Conservation (phyloP, 2,888 invertebrate genomes). For the Ornithoptera priamus region DNA sequence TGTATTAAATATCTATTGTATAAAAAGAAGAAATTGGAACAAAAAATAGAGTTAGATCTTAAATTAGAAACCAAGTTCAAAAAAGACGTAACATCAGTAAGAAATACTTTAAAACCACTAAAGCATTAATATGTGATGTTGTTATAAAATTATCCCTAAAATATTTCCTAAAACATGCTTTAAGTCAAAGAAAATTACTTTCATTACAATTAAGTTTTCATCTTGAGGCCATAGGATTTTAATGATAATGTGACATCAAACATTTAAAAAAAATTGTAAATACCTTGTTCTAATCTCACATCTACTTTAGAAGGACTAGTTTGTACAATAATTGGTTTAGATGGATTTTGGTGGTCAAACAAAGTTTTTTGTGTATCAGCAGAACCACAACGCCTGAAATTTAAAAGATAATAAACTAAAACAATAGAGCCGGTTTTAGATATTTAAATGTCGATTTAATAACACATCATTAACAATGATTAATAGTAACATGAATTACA, state of each 20-base stretch:
- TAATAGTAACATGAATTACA: too few species aligned
- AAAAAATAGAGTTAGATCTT: too few species aligned
- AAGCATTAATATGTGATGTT: too few species aligned
- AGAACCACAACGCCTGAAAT: conserved; percentile 54
- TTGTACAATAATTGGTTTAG: conserved; percentile 86
- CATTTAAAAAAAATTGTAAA: conserved; percentile 29
- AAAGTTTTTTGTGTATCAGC: conserved; percentile 64
- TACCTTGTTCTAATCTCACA: conserved; percentile 69
- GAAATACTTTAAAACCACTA: too few species aligned
- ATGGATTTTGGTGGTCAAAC: conserved; percentile 74
- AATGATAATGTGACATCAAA: not conserved
- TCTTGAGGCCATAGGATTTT: too few species aligned
- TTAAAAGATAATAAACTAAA: conserved; percentile 10
- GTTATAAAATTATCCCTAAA: too few species aligned
- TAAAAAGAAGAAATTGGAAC: too few species aligned
- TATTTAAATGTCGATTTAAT: not conserved
- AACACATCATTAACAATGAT: not conserved
- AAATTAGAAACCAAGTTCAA: too few species aligned
- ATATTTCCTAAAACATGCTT: too few species aligned
- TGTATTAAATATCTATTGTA: too few species aligned
- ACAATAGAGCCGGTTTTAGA: not conserved
- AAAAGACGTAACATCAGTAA: too few species aligned
- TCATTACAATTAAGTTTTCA: not conserved
- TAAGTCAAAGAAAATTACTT: too few species aligned
- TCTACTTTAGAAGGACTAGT: conserved; percentile 66